These are phyloP conservation scores for Echinometra lucunter DNA, from an alignment of 53 echinoderm and acorn worm genomes.

Conservation along the genomic window DNA sequence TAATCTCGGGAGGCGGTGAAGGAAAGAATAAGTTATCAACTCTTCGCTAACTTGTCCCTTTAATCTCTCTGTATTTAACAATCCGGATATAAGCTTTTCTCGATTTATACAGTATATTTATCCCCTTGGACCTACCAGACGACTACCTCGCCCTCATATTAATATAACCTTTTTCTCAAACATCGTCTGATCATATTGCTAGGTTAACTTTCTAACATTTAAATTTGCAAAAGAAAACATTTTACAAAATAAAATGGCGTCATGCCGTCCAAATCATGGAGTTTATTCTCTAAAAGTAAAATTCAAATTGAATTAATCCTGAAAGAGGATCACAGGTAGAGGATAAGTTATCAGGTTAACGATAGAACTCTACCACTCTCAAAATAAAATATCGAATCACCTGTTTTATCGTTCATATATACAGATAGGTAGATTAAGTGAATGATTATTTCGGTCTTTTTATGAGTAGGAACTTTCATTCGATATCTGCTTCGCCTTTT, in stretches of 20 bases:
- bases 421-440: no score
- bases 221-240: no score
- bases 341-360: no score
- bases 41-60: slow-evolving; percentile 25
- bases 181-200: neutral
- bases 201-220: neutral
- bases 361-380: no score
- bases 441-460: no score
- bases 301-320: no score
- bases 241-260: no score
- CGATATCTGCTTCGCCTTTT: neutral
- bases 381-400: neutral
- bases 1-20: neutral
- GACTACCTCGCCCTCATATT: neutral
- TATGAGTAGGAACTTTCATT: no score
- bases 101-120: neutral
- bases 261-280: no score
- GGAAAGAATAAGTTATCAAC: slow-evolving; percentile 8
- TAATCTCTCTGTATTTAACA: neutral
- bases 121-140: neutral
- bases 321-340: no score
- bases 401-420: neutral
- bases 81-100: neutral
- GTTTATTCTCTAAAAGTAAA: no score
- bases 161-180: neutral